Evolutionary conservation across 2,113 vertebrate genomes (phyloP).

Genomic region (Danionella cerebrum): DNA sequence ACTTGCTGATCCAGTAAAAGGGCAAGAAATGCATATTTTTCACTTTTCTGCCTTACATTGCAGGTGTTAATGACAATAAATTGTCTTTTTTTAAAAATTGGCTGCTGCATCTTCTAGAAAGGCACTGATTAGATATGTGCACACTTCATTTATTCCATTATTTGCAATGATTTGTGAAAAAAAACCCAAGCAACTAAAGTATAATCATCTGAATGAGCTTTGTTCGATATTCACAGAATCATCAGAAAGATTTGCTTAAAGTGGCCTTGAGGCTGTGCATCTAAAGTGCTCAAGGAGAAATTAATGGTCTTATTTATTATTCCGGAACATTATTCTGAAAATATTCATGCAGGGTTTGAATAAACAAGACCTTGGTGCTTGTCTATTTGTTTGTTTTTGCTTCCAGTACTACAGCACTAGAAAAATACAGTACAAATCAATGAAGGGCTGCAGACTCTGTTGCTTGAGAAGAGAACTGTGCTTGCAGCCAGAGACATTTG

Average conservation of each 20-base stretch:
- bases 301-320: slow-evolving; percentile 18
- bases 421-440: too few species aligned
- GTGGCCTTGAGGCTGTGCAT: neutral
- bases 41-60: neutral
- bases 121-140: too few species aligned
- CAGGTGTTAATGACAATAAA: neutral
- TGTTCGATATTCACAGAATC: too few species aligned
- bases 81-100: too few species aligned
- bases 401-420: too few species aligned
- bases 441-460: slow-evolving; percentile 1
- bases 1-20: neutral
- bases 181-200: too few species aligned
- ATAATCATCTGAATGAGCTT: too few species aligned
- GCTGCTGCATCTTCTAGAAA: too few species aligned
- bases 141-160: too few species aligned
- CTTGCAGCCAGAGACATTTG: too few species aligned
- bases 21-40: neutral
- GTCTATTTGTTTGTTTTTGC: slow-evolving; percentile 22
- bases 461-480: too few species aligned
- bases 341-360: slow-evolving; percentile 10
- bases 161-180: too few species aligned
- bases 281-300: slow-evolving; percentile 13
- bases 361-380: slow-evolving; percentile 11
- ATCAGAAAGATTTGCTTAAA: slow-evolving; percentile 7
- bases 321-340: neutral